These are phyloP conservation scores for Rhineura floridana DNA, from an alignment of 2,113 vertebrate genomes.

Conservation along the genomic window DNA sequence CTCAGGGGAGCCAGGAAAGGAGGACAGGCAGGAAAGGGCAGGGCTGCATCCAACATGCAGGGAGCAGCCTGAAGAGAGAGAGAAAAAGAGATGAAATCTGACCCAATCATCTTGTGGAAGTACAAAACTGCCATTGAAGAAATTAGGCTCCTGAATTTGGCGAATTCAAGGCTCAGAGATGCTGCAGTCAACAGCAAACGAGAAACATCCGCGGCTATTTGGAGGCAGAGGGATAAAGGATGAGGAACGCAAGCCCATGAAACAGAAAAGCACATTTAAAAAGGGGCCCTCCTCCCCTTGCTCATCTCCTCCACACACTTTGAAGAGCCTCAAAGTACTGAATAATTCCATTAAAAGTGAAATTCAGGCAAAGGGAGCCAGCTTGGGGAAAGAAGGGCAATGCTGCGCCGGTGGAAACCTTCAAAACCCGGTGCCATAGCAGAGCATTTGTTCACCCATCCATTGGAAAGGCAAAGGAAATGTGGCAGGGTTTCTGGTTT, in stretches of 20 bases:
- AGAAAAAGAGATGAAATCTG: background rate
- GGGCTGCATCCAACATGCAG: too few species aligned
- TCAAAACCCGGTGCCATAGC: background rate
- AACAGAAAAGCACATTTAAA: background rate
- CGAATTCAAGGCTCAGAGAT: background rate
- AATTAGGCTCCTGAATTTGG: background rate
- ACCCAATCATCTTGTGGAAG: background rate
- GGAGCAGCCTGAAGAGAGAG: too few species aligned
- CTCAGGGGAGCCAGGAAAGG: too few species aligned
- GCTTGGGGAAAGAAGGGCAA: background rate
- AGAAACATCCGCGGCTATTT: background rate
- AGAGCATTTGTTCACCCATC: background rate
- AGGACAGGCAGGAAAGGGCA: too few species aligned
- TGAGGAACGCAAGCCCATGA: background rate
- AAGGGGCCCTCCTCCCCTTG: background rate
- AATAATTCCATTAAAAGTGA: conserved; percentile 16
- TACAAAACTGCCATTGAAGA: background rate
- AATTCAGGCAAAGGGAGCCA: background rate
- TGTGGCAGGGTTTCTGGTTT: too few species aligned
- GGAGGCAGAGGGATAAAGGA: background rate
- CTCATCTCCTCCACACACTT: fast-evolving
- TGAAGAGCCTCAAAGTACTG: background rate
- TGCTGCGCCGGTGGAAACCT: background rate
- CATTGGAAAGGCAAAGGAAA: background rate
- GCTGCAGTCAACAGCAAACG: background rate